A percentile compares a stretch with the other conserved stretches of the same genome.
Conservation (phyloP, 2,113 vertebrate genomes). For the Lasiurus borealis region DNA sequence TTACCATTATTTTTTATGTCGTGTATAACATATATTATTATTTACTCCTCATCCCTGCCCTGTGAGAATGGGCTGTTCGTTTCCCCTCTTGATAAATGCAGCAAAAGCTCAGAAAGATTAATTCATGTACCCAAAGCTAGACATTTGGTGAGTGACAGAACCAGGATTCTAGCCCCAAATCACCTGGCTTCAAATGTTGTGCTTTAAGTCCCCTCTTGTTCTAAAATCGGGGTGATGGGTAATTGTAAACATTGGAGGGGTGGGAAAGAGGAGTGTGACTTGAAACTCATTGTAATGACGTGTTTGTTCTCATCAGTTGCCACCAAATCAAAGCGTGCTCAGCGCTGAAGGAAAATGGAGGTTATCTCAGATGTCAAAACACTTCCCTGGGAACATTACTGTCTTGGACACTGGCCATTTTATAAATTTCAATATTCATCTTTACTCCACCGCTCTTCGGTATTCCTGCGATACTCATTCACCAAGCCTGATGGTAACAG, state of each 20-base stretch:
- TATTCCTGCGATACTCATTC: conserved; percentile 70
- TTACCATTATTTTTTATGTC: background rate
- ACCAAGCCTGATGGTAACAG: conserved; percentile 50
- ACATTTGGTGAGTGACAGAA: background rate
- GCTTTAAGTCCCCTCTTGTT: conserved; percentile 14
- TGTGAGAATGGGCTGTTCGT: background rate
- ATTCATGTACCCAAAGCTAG: background rate
- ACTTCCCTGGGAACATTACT: conserved; percentile 68
- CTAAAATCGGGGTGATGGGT: conserved; percentile 5
- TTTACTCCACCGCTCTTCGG: conserved; percentile 21
- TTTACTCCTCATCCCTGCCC: background rate
- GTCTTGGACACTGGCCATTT: conserved; percentile 76
- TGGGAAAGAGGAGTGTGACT: conserved; percentile 9
- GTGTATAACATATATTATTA: background rate
- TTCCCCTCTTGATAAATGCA: background rate
- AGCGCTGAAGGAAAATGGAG: conserved; percentile 71
- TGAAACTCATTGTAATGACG: conserved; percentile 52
- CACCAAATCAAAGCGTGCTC: conserved; percentile 57
- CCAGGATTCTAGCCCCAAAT: background rate
- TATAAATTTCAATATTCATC: conserved; percentile 74
- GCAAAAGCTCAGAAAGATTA: background rate
- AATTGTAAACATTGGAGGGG: conserved; percentile 48
- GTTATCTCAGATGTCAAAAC: conserved; percentile 78
- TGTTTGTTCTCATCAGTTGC: conserved; percentile 48
- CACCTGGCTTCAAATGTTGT: conserved; percentile 5